Conservation (phyloP, 2,113 vertebrate genomes). For the Xenopus laevis region DNA sequence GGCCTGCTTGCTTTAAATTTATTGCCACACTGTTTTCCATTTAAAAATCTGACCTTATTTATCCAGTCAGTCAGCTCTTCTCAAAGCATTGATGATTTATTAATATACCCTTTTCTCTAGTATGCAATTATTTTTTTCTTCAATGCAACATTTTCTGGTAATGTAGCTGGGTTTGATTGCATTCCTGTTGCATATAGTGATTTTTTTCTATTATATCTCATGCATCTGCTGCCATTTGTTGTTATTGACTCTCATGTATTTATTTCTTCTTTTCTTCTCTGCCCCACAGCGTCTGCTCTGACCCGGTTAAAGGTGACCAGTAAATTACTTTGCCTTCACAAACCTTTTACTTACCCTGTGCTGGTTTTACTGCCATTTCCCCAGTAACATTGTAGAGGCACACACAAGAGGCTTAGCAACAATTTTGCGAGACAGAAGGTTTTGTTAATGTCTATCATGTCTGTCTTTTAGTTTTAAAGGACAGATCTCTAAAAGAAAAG, state of each 20-base stretch:
- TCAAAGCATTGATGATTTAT: constrained; percentile 43
- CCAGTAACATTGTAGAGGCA: constrained; percentile 20
- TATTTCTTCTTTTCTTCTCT: constrained; percentile 40
- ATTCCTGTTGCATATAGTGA: constrained; percentile 30
- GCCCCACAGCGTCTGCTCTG: constrained; percentile 25
- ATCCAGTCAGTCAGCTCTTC: constrained; percentile 30
- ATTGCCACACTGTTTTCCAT: constrained; percentile 52
- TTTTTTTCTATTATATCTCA: constrained; percentile 34
- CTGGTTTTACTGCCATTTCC: constrained; percentile 35
- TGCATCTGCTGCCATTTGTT: constrained; percentile 39
- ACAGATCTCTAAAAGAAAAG: no score
- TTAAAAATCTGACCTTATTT: constrained; percentile 53
- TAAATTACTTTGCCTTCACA: constrained; percentile 39
- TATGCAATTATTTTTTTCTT: constrained; percentile 1
- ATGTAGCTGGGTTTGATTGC: constrained; percentile 27
- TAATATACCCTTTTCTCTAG: not conserved
- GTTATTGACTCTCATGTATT: constrained; percentile 33
- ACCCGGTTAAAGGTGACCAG: constrained; percentile 46
- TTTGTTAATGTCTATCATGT: not conserved
- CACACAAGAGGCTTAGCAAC: not conserved
- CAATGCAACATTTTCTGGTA: constrained; percentile 20
- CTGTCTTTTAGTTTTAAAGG: no score
- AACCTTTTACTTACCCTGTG: constrained; percentile 12
- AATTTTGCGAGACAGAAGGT: not conserved
- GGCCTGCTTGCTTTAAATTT: constrained; percentile 32